Conservation (phyloP, 2,797 vertebrate genomes). For the Astyanax mexicanus region DNA sequence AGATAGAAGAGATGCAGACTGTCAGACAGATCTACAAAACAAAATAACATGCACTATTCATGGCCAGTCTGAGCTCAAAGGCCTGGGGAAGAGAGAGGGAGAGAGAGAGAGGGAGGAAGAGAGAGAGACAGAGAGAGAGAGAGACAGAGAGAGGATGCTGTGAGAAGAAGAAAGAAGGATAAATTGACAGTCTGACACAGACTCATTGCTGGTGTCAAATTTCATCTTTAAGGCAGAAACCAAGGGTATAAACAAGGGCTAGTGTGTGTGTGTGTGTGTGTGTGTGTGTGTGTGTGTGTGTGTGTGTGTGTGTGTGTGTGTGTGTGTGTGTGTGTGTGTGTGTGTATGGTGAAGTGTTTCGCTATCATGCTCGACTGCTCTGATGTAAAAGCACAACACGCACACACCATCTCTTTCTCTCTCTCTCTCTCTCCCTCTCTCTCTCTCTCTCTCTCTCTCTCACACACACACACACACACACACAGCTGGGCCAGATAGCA, state of each 20-base stretch:
- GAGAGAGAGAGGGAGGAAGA: slow-evolving; percentile 52
- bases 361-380: slow-evolving; percentile 67
- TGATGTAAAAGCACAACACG: slow-evolving; percentile 42
- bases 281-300: slow-evolving; percentile 46
- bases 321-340: too few relatives aligned
- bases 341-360: slow-evolving; percentile 32
- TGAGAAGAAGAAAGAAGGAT: slow-evolving; percentile 46
- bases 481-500: slow-evolving; percentile 79
- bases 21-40: slow-evolving; percentile 77
- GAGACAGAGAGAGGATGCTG: slow-evolving; percentile 57
- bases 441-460: slow-evolving; percentile 45
- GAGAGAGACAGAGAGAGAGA: slow-evolving; percentile 27
- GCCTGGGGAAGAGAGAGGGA: slow-evolving; percentile 43
- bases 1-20: slow-evolving; percentile 61
- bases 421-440: slow-evolving; percentile 41
- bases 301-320: too few relatives aligned
- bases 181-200: slow-evolving; percentile 79
- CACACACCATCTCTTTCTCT: slow-evolving; percentile 48
- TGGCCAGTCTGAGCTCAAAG: slow-evolving; percentile 75
- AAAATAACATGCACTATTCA: slow-evolving; percentile 84
- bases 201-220: slow-evolving; percentile 82
- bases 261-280: slow-evolving; percentile 51
- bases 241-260: slow-evolving; percentile 74
- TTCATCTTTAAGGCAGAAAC: slow-evolving; percentile 79
- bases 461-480: slow-evolving; percentile 68